Percentiles rank a stretch among this genome's conserved stretches.
Evolutionary conservation across 2,888 invertebrate species (phyloP).

Genomic region (Exephanes ischioxanthus): DNA sequence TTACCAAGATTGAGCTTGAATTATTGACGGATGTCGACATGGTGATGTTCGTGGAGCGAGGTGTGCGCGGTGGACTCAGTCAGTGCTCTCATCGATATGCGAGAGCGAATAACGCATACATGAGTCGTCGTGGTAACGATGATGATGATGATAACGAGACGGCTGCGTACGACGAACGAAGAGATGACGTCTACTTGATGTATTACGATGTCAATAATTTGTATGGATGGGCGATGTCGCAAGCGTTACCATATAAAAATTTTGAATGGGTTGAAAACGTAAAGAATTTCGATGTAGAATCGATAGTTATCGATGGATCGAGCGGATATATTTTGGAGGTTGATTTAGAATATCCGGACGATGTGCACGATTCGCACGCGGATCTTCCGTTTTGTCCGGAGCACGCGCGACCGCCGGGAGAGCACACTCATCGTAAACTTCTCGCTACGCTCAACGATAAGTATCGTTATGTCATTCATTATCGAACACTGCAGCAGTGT

Average conservation of each 20-base stretch:
- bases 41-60: constrained; percentile 70
- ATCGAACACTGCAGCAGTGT: too few relatives aligned
- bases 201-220: constrained; percentile 74
- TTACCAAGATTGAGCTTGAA: constrained; percentile 24
- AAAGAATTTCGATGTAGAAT: constrained; percentile 30
- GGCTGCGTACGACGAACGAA: constrained; percentile 71
- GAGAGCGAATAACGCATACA: constrained; percentile 80
- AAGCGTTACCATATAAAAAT: constrained; percentile 33
- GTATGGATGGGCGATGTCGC: constrained; percentile 51
- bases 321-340: constrained; percentile 79
- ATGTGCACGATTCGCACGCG: constrained; percentile 29
- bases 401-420: too few relatives aligned
- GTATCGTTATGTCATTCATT: too few relatives aligned
- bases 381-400: too few relatives aligned
- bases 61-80: constrained; percentile 74
- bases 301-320: constrained; percentile 44
- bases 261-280: constrained; percentile 76
- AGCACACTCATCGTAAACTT: too few relatives aligned
- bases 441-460: too few relatives aligned
- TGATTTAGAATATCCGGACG: constrained; percentile 68
- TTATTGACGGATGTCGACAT: constrained; percentile 79
- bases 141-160: background rate
- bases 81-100: constrained; percentile 77
- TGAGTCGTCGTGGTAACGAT: constrained; percentile 51
- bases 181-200: constrained; percentile 71